Evolutionary conservation across 2,888 invertebrate genomes (phyloP), one percentile per base, ranked within the genome.

Genomic region (Melanargia galathea): DNA sequence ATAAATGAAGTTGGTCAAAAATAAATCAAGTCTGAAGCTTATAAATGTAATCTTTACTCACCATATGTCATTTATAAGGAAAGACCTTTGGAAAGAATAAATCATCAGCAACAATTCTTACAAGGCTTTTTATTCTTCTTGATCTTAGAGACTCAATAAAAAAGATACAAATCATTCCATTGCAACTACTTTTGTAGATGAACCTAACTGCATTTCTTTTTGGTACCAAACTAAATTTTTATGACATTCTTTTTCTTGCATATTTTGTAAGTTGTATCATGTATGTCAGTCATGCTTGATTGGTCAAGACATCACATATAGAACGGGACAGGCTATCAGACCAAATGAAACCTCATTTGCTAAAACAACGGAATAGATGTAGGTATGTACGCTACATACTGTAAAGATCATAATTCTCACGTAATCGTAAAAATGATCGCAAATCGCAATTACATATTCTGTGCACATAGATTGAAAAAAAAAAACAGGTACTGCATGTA

Each of bases 71-170:
- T 52, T 35, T 52, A 52, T 11, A 4, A 52, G 35, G 52, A 20
- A 18, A 52, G 52, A 52, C 52, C 52, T 52, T 52, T 22, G 35
- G 52, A 52, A 13, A 35, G 35, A 52, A 30, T 26, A 33, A 52
- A 52, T n/a, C 20, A 13, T 52, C 35, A 51, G 33, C 18, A 10
- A 51, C 30, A 30, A 16, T 16, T 30, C 8, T n/a, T 11, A 20
- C 10, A 33, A 20, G 20, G 16, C 22, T n/a, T 10, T 35, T 11
- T 49, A 10, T 16, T 22, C 22, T 46, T 22, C 22, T 46, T 22
- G 45, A 52, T 52, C 52, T 52, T 52, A 52, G 35, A 35, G 35
- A 52, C 52, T 52, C 52, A 35, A 52, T 35, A 52, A 52, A 18
- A 52, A 52, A 35, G 26, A 20, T 52, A 30, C 11, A 20, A 33